Evolutionary conservation across 1,140 invertebrate species (phyloP), one percentile per base, ranked within the genome.

Genomic region (Hestina assimilis): DNA sequence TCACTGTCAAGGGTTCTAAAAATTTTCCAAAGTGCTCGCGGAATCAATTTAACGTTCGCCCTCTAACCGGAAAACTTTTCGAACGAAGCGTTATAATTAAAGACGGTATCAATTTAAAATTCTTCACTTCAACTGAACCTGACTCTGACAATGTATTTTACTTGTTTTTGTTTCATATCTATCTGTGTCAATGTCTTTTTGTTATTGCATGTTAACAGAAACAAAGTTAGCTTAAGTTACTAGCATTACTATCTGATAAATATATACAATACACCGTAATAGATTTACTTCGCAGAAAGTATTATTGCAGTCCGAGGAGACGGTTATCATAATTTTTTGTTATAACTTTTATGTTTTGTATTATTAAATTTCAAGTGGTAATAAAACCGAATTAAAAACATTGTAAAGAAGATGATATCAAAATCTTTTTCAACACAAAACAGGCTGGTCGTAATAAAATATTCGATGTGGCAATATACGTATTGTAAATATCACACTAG

Each of bases 1-100:
- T 87, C 84, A 87, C 76, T 83, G 82, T 84, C 79, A 66, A 72
- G 78, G 60, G 79, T 69, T 77, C 77, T 83, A 88, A 86, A 88
- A 81, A 83, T 38, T 81, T 82, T 83, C 45, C 35, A 70, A 87
- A 85, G 78, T 75, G 74, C 75, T 69, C 71, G 71, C 71, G 69
- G 76, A 87, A 83, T 84, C 79, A 87, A 87, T 87, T 87, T 85
- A 66, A 75, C 69, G 66, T 74, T 72, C 75, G 45, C 75, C 63
- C 69, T 73, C 69, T 69, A 72, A 75, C 75, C 79, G 68, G 66
- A 29, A 79, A 83, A 84, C 63, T 83, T 79, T 19, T 14, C 3
- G 33, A 38, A 17, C 72, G 45, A 74, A 29, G 56, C 71, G 72
- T 71, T 69, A 78, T 83, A 78, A 83, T 78, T 82, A 80, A 78